Evolutionary conservation across 2,797 vertebrate species (phyloP), one percentile per base, ranked within the genome.

Genomic region (Poeciliopsis gracilis): DNA sequence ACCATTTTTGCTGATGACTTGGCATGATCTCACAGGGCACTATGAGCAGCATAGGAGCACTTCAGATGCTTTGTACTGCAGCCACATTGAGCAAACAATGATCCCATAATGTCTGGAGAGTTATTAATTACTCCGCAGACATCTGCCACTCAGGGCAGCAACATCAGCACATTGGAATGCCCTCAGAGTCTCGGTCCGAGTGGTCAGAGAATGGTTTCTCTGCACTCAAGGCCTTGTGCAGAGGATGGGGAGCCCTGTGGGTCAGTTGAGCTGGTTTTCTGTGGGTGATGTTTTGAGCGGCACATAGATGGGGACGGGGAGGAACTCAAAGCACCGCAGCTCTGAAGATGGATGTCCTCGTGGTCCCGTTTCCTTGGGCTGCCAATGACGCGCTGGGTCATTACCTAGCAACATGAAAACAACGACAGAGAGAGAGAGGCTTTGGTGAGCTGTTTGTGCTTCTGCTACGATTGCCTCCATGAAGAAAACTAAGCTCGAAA

Each of bases 171-270:
- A 76, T 82, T 82, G 79, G 87, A 89, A 92, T 80, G 78, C 78
- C 78, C 82, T 86, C 81, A 84, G 77, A 90, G 87, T 67, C 88
- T 85, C 77, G 63, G 86, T 74, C 71, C 43, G 45, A 79, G 86
- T 43, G 89, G 90, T 98, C 96, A 98, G 77, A 97, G 97, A 93
- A 97, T 95, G 76, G 97, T 98, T 93, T 98, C 97, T 90, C 95
- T 96, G 93, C 94, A 97, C 81, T 97, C 94, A 84, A 96, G 93
- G 93, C 95, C 96, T 79, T 96, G 90, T 87, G 94, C 95, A 82
- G 92, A 72, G 36, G 59, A 41, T 72, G 82, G 87, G 10, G 91
- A 73, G 75, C 80, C 87, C 84, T 80, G 78, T 59, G 86, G 85
- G 86, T 91, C 23, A 79, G 84, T 5, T 88, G 93, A 6, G 71